A percentile compares a stretch with the other conserved stretches of the same genome.
Conservation (phyloP, 1,140 invertebrate genomes). For the Drosophila pseudoananassae region DNA sequence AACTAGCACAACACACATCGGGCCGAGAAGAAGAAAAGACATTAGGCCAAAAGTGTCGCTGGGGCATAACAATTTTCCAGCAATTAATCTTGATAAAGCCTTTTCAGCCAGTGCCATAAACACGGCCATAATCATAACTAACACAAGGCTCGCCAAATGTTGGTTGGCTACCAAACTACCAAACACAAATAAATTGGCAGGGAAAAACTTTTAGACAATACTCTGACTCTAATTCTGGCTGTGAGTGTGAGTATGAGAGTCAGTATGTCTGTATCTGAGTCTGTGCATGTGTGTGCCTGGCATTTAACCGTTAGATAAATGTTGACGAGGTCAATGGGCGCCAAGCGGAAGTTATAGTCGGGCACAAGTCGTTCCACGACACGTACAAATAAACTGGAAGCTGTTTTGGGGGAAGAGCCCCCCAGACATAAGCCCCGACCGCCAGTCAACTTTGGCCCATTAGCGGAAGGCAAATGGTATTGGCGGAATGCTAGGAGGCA, state of each 20-base stretch:
- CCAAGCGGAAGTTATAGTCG: slow-evolving; percentile 77
- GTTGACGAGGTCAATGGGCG: slow-evolving; percentile 81
- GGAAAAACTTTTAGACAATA: slow-evolving; percentile 66
- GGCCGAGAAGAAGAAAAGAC: slow-evolving; percentile 28
- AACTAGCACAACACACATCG: slow-evolving; percentile 20
- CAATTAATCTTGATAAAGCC: slow-evolving; percentile 77
- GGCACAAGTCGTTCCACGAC: slow-evolving; percentile 57
- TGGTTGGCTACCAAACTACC: slow-evolving; percentile 28
- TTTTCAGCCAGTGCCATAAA: slow-evolving; percentile 77
- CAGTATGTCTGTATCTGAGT: too few relatives aligned
- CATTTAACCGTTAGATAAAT: slow-evolving; percentile 81
- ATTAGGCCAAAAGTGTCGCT: slow-evolving; percentile 53
- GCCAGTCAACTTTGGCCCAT: slow-evolving; percentile 67
- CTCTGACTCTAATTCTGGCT: slow-evolving; percentile 9
- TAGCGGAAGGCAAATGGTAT: slow-evolving; percentile 40
- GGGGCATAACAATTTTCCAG: slow-evolving; percentile 73
- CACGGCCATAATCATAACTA: slow-evolving; percentile 81
- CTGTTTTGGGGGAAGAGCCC: slow-evolving; percentile 16
- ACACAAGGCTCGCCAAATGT: slow-evolving; percentile 47
- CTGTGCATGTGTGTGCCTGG: slow-evolving; percentile 40
- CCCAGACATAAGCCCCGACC: slow-evolving; percentile 6
- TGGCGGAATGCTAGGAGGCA: background rate
- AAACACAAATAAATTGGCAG: slow-evolving; percentile 65
- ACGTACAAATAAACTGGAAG: slow-evolving; percentile 75
- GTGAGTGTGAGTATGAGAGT: slow-evolving; percentile 16